Conservation (phyloP, 2,113 vertebrate genomes). For the Gobius niger region DNA sequence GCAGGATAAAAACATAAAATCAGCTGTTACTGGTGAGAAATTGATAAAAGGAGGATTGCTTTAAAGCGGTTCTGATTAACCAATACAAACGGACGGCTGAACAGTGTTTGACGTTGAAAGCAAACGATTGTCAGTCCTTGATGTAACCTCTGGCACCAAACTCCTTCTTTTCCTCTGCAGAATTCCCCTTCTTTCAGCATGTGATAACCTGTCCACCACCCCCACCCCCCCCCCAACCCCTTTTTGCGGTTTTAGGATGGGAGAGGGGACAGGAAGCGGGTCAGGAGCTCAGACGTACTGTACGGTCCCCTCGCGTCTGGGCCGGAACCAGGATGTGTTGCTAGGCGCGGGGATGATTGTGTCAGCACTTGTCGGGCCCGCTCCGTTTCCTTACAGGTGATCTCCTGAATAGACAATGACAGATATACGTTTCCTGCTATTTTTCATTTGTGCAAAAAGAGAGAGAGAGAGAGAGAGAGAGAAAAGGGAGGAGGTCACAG, state of each 20-base stretch:
- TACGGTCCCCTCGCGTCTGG: conserved; percentile 75
- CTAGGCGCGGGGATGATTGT: conserved; percentile 77
- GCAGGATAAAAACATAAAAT: too few relatives aligned
- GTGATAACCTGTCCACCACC: conserved; percentile 58
- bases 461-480: conserved; percentile 37
- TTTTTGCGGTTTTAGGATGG: conserved; percentile 24
- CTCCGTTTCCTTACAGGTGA: conserved; percentile 82
- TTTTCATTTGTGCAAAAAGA: conserved; percentile 68
- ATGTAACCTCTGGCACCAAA: conserved; percentile 31
- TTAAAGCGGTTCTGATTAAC: too few relatives aligned
- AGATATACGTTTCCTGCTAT: conserved; percentile 81
- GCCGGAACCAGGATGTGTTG: conserved; percentile 80
- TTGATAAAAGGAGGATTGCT: too few relatives aligned
- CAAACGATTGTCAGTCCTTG: conserved; percentile 26
- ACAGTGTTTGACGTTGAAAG: background rate
- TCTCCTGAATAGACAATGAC: conserved; percentile 80
- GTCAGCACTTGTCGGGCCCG: conserved; percentile 77
- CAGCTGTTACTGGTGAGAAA: too few relatives aligned
- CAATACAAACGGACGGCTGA: too few relatives aligned
- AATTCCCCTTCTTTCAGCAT: conserved; percentile 58
- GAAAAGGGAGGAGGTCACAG: conserved; percentile 28
- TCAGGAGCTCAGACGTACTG: conserved; percentile 67
- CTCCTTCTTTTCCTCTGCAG: conserved; percentile 49
- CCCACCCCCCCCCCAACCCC: conserved; percentile 21
- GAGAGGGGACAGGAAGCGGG: conserved; percentile 62